phyloP scores from a whole-genome alignment of 35 echinoderm and acorn worm genomes.

The Lytechinus pictus region DNA sequence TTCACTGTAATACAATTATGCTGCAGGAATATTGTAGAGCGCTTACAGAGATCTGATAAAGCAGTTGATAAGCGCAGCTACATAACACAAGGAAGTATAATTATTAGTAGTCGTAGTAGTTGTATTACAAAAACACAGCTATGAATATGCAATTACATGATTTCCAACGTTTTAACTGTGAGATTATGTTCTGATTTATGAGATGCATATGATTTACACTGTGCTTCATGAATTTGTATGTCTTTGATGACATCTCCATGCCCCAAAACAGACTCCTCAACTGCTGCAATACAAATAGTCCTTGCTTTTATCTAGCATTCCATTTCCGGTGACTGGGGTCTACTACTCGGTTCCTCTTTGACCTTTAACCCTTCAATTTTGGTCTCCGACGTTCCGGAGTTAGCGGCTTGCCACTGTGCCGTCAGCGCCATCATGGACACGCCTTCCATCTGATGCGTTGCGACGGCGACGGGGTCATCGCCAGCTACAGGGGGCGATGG shows the following conservation, averaged over 20 bases:
- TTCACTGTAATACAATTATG: too few relatives aligned
- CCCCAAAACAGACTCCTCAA: background rate
- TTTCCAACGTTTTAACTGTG: too few relatives aligned
- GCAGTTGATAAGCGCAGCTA: too few relatives aligned
- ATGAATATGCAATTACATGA: too few relatives aligned
- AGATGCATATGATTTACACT: background rate
- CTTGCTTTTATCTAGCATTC: background rate
- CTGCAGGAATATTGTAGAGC: too few relatives aligned
- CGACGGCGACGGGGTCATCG: background rate
- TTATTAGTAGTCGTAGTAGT: too few relatives aligned
- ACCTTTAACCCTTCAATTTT: background rate
- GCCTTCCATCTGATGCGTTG: slow-evolving; percentile 16
- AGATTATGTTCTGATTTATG: too few relatives aligned
- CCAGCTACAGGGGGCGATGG: background rate
- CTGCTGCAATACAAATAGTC: background rate
- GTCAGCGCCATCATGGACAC: slow-evolving; percentile 25
- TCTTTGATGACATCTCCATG: background rate
- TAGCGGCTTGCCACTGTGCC: background rate
- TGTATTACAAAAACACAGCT: too few relatives aligned
- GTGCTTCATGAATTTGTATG: background rate
- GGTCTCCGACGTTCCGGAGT: background rate
- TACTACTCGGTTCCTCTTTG: slow-evolving; percentile 28
- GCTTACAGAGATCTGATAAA: too few relatives aligned
- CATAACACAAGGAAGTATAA: too few relatives aligned
- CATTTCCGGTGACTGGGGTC: background rate